These are phyloP conservation scores for Festucalex cinctus DNA, from an alignment of 2,113 vertebrate genomes.

Conservation along the genomic window DNA sequence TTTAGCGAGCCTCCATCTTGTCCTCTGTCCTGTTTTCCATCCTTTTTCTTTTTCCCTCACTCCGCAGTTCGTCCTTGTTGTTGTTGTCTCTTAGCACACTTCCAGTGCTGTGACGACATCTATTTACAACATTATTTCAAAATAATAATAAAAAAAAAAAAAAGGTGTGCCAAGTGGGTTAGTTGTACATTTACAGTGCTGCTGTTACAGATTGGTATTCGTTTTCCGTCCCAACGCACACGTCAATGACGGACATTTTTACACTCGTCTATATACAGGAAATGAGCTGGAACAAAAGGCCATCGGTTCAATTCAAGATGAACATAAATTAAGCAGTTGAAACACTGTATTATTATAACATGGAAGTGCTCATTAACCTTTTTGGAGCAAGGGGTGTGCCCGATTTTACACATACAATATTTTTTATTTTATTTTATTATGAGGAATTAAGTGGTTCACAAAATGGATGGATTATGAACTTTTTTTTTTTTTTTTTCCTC, in stretches of 20 bases:
- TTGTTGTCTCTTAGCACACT: slow-evolving; percentile 33
- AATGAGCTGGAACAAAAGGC: slow-evolving; percentile 20
- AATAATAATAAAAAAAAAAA: neutral
- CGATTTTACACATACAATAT: no score
- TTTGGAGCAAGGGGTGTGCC: neutral
- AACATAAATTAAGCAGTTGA: slow-evolving; percentile 26
- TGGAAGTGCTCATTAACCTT: slow-evolving; percentile 29
- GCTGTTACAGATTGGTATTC: slow-evolving; percentile 39
- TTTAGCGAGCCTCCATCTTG: slow-evolving; percentile 23
- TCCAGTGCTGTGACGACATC: slow-evolving; percentile 59
- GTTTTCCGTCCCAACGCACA: neutral
- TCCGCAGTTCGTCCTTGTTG: slow-evolving; percentile 29
- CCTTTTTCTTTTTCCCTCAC: neutral
- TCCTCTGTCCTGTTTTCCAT: slow-evolving; percentile 11
- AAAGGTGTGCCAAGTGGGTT: slow-evolving; percentile 22
- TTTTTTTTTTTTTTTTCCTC: no score
- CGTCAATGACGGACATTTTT: slow-evolving; percentile 48
- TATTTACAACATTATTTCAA: neutral
- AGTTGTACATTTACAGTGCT: slow-evolving; percentile 52
- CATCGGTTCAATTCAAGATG: slow-evolving; percentile 16
- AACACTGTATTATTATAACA: slow-evolving; percentile 28
- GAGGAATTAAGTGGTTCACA: no score
- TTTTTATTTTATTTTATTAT: no score
- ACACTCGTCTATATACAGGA: slow-evolving; percentile 50
- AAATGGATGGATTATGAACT: no score